Evolutionary conservation across 2,113 vertebrate species (phyloP).

Genomic region (Semnornis frantzii): DNA sequence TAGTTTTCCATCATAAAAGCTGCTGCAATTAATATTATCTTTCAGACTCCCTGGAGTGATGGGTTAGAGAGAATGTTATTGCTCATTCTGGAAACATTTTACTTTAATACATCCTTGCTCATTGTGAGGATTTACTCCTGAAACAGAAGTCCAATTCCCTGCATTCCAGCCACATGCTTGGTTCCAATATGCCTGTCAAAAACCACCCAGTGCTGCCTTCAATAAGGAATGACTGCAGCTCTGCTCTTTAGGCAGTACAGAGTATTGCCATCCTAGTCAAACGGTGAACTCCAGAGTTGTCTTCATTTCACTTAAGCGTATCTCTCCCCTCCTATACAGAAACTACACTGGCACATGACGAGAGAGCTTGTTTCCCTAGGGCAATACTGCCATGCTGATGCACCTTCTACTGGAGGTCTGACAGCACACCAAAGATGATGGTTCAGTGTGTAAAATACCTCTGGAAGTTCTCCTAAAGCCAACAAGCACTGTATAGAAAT

Average conservation of each 20-base stretch:
- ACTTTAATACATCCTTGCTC: background rate
- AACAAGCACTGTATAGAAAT: background rate
- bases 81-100: background rate
- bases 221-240: background rate
- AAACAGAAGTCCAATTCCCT: background rate
- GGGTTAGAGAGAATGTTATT: background rate
- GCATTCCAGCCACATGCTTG: background rate
- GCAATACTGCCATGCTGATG: accelerated
- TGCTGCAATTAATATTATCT: background rate
- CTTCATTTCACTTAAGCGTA: background rate
- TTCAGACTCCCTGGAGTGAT: background rate
- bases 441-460: background rate
- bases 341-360: background rate
- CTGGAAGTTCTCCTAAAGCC: background rate
- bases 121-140: background rate
- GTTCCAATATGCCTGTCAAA: background rate
- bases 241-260: background rate
- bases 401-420: background rate
- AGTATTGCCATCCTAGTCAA: background rate
- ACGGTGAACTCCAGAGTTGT: background rate
- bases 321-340: background rate
- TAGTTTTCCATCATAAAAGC: background rate
- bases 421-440: background rate
- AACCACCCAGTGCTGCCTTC: background rate
- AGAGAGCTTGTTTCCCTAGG: background rate